phyloP scores from a whole-genome alignment of 2,888 invertebrate species.

The Creontiades dilutus region DNA sequence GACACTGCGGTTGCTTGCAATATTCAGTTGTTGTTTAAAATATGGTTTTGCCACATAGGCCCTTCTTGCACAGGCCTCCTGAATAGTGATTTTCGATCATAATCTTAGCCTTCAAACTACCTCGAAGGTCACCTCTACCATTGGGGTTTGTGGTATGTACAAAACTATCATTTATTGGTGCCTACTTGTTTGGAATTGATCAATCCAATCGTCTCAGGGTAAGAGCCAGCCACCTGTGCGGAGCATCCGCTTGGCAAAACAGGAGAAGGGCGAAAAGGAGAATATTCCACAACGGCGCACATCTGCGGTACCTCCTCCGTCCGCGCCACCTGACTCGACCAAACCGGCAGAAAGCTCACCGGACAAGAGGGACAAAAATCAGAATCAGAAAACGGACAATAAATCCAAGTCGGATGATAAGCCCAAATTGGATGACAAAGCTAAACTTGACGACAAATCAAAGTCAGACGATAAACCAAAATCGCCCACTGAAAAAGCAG shows the following conservation, averaged over 20 bases:
- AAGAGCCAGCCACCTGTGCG: constrained; percentile 77
- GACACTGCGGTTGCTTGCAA: no score
- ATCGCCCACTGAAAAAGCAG: constrained; percentile 33
- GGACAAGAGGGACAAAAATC: constrained; percentile 50
- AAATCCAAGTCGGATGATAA: background rate
- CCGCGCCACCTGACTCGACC: constrained; percentile 19
- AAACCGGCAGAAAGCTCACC: constrained; percentile 78
- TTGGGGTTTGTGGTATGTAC: no score
- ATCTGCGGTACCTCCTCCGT: constrained; percentile 77
- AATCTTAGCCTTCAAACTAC: no score
- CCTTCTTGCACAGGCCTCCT: no score
- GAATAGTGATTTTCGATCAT: no score
- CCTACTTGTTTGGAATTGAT: background rate
- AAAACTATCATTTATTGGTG: background rate
- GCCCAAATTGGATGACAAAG: constrained; percentile 5
- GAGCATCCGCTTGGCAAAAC: constrained; percentile 84
- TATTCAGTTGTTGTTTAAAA: no score
- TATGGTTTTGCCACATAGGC: no score
- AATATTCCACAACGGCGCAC: constrained; percentile 79
- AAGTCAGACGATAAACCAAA: constrained; percentile 9
- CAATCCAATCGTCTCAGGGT: constrained; percentile 21
- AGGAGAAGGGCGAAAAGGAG: constrained; percentile 81
- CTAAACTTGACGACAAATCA: background rate
- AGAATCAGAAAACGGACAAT: background rate
- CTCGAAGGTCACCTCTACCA: no score